These are phyloP conservation scores for Elmis aenea DNA, from an alignment of 2,888 invertebrate genomes.

Conservation along the genomic window DNA sequence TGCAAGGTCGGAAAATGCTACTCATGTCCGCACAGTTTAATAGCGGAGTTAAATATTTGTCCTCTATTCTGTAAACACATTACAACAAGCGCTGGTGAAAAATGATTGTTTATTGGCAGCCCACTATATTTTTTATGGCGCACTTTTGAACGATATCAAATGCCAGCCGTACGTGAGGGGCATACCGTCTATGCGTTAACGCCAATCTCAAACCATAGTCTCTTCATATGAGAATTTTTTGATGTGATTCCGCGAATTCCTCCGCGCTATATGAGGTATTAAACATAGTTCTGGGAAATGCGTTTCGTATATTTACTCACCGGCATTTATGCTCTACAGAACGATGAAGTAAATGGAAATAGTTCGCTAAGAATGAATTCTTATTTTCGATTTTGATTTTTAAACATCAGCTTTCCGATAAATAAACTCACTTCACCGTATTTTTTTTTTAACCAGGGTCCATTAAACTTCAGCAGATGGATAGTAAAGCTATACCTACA, in stretches of 20 bases:
- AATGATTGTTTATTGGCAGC: slow-evolving; percentile 10
- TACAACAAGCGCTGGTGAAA: slow-evolving; percentile 11
- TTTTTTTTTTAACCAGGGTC: no score
- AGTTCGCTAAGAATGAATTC: no score
- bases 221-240: slow-evolving; percentile 8
- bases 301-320: no score
- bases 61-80: slow-evolving; percentile 9
- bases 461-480: no score
- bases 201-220: slow-evolving; percentile 4
- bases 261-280: slow-evolving; percentile 4
- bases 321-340: no score
- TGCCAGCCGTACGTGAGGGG: slow-evolving; percentile 7
- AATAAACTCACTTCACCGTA: no score
- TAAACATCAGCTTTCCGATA: no score
- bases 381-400: no score
- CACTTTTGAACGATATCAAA: slow-evolving; percentile 7
- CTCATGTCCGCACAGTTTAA: no score
- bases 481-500: no score
- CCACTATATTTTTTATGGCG: slow-evolving; percentile 5
- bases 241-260: slow-evolving; percentile 6
- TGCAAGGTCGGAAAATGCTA: background rate
- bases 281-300: slow-evolving; percentile 8
- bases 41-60: slow-evolving; percentile 10
- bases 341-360: no score
- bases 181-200: slow-evolving; percentile 2